Conservation (phyloP, 2,888 invertebrate species). For the Caenorhabditis panamensis region DNA sequence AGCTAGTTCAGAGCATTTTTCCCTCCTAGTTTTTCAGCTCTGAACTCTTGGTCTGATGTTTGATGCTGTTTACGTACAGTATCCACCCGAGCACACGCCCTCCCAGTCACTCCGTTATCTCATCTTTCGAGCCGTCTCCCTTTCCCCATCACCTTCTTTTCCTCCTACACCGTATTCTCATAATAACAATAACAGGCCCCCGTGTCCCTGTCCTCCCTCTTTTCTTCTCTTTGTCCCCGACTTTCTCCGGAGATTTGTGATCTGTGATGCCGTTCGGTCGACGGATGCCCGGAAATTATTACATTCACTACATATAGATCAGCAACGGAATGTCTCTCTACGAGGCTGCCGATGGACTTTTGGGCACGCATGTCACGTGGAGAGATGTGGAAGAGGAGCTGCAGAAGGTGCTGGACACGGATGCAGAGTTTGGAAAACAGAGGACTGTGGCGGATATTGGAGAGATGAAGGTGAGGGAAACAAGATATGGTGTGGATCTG, state of each 20-base stretch:
- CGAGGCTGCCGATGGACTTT: conserved; percentile 36
- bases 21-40: too few species aligned
- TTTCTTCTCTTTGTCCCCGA: neutral
- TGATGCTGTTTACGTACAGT: too few species aligned
- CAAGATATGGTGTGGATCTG: neutral
- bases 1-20: too few species aligned
- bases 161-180: neutral
- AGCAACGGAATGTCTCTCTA: conserved; percentile 39
- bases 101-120: neutral
- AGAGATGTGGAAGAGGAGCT: conserved; percentile 35
- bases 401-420: conserved; percentile 31
- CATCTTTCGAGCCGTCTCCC: neutral
- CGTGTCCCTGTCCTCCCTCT: neutral
- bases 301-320: neutral
- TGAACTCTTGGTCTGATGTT: too few species aligned
- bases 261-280: conserved; percentile 11
- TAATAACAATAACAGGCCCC: neutral
- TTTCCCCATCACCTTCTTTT: neutral
- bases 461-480: conserved; percentile 42
- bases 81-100: too few species aligned
- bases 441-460: conserved; percentile 32
- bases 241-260: neutral
- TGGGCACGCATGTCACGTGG: conserved; percentile 49
- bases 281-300: neutral
- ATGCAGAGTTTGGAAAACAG: conserved; percentile 31